Evolutionary conservation across 2,797 vertebrate genomes (phyloP).

Genomic region (Pampus argenteus): DNA sequence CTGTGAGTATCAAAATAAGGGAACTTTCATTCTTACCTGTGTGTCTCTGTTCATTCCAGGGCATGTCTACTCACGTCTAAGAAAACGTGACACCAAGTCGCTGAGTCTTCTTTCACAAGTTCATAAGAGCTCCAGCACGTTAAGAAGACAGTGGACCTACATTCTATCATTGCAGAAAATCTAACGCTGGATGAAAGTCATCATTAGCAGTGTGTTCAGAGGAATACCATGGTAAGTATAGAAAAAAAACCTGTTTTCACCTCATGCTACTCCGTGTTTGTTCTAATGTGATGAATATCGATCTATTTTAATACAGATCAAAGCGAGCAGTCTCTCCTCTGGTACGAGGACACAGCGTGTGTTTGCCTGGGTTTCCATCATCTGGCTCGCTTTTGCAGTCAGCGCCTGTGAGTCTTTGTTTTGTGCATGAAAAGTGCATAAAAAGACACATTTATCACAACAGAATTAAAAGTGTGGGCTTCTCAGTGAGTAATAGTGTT

Average conservation of each 20-base stretch:
- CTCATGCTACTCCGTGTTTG: neutral
- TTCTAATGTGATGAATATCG: neutral
- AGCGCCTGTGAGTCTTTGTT: constrained; percentile 51
- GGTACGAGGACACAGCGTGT: neutral
- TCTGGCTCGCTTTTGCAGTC: constrained; percentile 41
- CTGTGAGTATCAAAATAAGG: neutral
- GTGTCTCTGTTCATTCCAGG: constrained; percentile 39
- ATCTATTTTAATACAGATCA: constrained; percentile 40
- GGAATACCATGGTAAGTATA: constrained; percentile 34
- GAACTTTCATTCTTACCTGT: neutral
- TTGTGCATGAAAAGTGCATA: neutral
- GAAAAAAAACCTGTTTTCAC: neutral
- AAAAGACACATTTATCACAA: neutral
- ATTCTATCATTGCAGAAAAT: neutral
- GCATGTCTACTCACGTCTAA: constrained; percentile 53
- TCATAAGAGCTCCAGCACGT: neutral
- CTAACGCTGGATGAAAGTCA: neutral
- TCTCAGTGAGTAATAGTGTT: neutral
- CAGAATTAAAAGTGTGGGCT: neutral
- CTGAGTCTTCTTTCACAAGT: rapidly evolving
- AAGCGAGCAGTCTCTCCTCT: neutral
- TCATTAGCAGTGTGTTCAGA: neutral
- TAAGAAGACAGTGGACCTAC: neutral
- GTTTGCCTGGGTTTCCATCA: constrained; percentile 27
- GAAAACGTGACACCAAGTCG: neutral